These are phyloP conservation scores for Anoura caudifer DNA, from an alignment of 2,113 vertebrate species.

Conservation along the genomic window DNA sequence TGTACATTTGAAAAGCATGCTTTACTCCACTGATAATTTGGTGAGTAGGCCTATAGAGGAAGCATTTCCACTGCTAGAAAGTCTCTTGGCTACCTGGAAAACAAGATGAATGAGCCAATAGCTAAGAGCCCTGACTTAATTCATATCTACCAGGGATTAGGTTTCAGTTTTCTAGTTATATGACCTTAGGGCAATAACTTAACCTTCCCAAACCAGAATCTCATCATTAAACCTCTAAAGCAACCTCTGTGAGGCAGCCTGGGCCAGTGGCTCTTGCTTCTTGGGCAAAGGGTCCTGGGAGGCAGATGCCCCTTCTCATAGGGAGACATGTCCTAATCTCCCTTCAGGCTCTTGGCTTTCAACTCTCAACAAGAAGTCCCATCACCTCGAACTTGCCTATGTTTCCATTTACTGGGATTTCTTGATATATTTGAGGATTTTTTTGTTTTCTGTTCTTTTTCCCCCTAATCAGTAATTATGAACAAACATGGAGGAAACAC, in stretches of 20 bases:
- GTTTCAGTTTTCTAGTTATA: background rate
- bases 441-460: background rate
- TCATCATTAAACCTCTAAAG: background rate
- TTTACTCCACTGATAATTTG: background rate
- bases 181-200: background rate
- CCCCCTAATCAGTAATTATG: background rate
- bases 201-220: background rate
- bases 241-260: background rate
- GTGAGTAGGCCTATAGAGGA: background rate
- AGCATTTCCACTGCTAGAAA: background rate
- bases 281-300: background rate
- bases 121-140: background rate
- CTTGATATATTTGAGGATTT: background rate
- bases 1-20: background rate
- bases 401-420: background rate
- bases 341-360: background rate
- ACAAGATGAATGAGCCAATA: background rate
- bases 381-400: background rate
- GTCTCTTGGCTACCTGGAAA: background rate
- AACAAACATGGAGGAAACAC: background rate
- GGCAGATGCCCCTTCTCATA: background rate
- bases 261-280: background rate
- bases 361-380: background rate
- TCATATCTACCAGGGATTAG: background rate
- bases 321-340: background rate